phyloP scores from a whole-genome alignment of 2,113 vertebrate genomes.

The Cacatua alba region DNA sequence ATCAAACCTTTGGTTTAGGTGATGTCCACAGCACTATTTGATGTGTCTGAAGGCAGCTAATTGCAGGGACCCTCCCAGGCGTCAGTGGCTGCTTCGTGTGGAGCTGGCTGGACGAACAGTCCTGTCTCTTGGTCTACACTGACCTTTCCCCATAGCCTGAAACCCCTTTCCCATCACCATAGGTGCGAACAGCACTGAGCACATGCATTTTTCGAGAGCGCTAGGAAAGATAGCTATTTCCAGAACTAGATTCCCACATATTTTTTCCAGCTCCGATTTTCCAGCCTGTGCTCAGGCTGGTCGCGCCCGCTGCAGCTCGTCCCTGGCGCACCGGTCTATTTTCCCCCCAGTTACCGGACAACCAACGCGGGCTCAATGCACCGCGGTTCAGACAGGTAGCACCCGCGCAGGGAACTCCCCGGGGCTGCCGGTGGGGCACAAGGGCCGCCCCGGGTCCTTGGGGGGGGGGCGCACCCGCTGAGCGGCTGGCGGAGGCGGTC shows the following conservation, averaged over 20 bases:
- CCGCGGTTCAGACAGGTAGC: neutral
- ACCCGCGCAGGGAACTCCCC: neutral
- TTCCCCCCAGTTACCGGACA: neutral
- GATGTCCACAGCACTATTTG: neutral
- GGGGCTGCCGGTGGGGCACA: neutral
- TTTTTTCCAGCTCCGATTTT: neutral
- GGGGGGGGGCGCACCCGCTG: neutral
- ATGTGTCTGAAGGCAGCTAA: neutral
- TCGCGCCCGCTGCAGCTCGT: neutral
- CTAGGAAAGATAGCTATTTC: rapidly evolving
- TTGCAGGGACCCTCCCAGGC: rapidly evolving
- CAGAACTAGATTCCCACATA: neutral
- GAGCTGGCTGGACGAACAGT: neutral
- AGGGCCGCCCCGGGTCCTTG: neutral
- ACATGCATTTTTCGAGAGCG: neutral
- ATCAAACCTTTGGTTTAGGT: neutral
- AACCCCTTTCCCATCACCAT: neutral
- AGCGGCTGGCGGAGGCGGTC: neutral
- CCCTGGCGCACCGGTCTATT: neutral
- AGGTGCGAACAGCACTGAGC: neutral
- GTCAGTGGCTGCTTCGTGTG: rapidly evolving
- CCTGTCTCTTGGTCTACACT: neutral
- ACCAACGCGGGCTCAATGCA: neutral
- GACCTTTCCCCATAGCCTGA: neutral
- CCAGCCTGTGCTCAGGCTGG: neutral